Conservation (phyloP, 2,888 invertebrate genomes). For the Agonum fuliginosum region DNA sequence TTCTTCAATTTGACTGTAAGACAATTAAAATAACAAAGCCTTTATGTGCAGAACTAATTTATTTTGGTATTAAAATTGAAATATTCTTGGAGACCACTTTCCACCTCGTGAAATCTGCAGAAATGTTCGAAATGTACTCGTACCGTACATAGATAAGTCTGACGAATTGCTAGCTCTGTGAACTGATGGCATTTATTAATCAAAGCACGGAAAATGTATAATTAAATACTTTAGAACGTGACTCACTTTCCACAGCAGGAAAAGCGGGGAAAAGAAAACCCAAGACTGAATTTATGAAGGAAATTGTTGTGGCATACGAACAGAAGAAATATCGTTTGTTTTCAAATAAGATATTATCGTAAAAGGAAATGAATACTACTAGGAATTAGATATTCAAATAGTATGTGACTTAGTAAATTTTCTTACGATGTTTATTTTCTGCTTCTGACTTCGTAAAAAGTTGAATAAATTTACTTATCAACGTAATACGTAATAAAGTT, state of each 20-base stretch:
- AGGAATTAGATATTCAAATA: slow-evolving; percentile 29
- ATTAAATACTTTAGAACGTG: slow-evolving; percentile 46
- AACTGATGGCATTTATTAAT: slow-evolving; percentile 44
- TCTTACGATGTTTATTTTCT: background rate
- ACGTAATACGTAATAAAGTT: too few species aligned
- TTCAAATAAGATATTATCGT: slow-evolving; percentile 20
- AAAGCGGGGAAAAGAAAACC: slow-evolving; percentile 6
- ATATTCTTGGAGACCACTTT: background rate
- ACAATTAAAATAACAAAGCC: slow-evolving; percentile 32
- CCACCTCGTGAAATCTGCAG: background rate
- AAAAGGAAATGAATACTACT: slow-evolving; percentile 5
- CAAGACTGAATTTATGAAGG: slow-evolving; percentile 6
- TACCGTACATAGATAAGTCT: slow-evolving; percentile 1
- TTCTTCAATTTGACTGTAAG: too few species aligned
- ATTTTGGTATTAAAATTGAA: background rate
- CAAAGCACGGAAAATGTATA: slow-evolving; percentile 43
- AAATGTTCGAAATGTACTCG: background rate
- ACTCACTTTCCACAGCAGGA: slow-evolving; percentile 8
- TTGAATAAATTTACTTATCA: too few species aligned
- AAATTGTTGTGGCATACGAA: slow-evolving; percentile 15
- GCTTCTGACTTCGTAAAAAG: background rate
- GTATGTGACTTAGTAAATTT: slow-evolving; percentile 8
- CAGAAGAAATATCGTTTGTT: slow-evolving; percentile 25
- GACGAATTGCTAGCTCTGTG: background rate
- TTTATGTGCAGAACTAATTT: slow-evolving; percentile 19